These are phyloP conservation scores for Gopherus evgoodei DNA, from an alignment of 2,113 vertebrate species.

Conservation along the genomic window DNA sequence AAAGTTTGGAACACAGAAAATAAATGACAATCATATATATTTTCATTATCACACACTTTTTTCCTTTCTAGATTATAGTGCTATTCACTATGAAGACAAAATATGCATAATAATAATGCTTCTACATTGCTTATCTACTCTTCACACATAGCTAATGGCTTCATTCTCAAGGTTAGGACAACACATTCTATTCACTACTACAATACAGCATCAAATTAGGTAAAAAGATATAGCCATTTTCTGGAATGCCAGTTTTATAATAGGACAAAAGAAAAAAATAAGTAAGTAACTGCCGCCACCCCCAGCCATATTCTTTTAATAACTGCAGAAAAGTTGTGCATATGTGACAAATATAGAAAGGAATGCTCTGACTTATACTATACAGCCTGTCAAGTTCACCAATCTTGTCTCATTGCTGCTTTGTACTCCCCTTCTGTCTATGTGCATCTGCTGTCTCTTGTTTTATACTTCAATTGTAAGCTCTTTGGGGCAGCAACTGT, in stretches of 20 bases:
- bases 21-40: not conserved
- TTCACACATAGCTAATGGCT: not conserved
- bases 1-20: not conserved
- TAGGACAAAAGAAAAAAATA: not conserved
- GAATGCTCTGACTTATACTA: rapidly evolving
- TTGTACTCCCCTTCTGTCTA: no score
- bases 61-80: not conserved
- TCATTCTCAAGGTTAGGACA: not conserved
- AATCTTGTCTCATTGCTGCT: not conserved
- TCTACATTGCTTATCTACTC: not conserved
- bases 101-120: not conserved
- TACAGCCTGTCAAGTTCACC: not conserved
- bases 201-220: not conserved
- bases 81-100: not conserved
- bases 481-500: no score
- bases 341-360: not conserved
- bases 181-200: rapidly evolving
- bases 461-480: no score
- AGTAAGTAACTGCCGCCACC: not conserved
- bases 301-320: not conserved
- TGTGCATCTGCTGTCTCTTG: no score
- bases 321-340: not conserved
- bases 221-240: not conserved
- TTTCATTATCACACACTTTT: not conserved
- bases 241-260: not conserved